phyloP scores from a whole-genome alignment of 2,888 invertebrate genomes.

The Ophioninae sp. region DNA sequence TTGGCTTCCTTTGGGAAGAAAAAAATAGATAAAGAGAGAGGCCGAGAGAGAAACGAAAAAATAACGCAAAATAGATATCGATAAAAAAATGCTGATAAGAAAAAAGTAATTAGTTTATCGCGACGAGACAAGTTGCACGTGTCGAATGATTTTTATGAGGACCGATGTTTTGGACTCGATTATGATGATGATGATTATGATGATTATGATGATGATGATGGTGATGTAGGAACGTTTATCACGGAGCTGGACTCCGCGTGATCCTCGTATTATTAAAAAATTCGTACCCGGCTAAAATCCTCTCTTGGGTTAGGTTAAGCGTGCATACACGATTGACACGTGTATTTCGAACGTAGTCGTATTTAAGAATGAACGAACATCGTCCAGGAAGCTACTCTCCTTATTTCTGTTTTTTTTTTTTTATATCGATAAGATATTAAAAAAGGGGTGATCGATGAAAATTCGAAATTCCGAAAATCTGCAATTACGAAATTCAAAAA shows the following conservation, averaged over 20 bases:
- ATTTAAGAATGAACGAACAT: conserved; percentile 6
- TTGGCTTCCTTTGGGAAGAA: conserved; percentile 14
- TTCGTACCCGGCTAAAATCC: conserved; percentile 30
- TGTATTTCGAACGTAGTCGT: too few relatives aligned
- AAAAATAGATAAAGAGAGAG: conserved; percentile 14
- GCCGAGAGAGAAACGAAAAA: conserved; percentile 13
- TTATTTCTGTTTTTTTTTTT: neutral
- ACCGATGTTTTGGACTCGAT: too few relatives aligned
- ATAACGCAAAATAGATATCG: conserved; percentile 4
- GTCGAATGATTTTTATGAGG: conserved; percentile 51
- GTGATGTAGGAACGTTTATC: conserved; percentile 38
- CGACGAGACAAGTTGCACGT: neutral
- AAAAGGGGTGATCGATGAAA: too few relatives aligned
- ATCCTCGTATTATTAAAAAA: conserved; percentile 51
- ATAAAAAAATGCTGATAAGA: neutral
- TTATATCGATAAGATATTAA: too few relatives aligned
- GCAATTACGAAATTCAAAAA: too few relatives aligned
- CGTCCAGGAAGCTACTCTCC: conserved; percentile 4
- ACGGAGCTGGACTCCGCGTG: conserved; percentile 62
- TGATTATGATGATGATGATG: conserved; percentile 45
- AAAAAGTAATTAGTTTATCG: neutral
- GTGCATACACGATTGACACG: conserved; percentile 23
- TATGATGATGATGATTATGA: too few relatives aligned
- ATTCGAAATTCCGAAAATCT: too few relatives aligned
- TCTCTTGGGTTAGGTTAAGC: conserved; percentile 37